Base-by-base conservation (phyloP, 2,888 invertebrate genomes). In the Standfussiana lucernea region DNA sequence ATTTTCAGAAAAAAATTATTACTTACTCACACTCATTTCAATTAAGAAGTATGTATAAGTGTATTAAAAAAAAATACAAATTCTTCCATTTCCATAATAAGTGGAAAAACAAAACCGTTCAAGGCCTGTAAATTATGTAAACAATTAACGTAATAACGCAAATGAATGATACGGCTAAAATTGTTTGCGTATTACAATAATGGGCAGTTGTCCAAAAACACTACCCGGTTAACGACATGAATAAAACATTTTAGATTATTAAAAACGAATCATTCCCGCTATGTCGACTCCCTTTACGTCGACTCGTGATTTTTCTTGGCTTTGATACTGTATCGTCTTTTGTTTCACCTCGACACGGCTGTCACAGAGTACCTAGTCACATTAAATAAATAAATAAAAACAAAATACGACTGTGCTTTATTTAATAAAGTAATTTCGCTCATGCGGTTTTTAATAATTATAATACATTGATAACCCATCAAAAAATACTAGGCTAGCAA, bases 201-300 rank as follows among this genome's bases (percentile, higher is more conserved):
- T 69, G 71, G 78, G 71, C 56, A 82, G 28, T 65, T 66, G 65
- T 74, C 78, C 68, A 85, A 86, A 83, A 69, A 24, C 15, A 13
- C n/a, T 66, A 28, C 13, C 8, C 42, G n/a, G 59, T 69, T 74
- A 71, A 71, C 50, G 61, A 71, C 61, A 83, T 82, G 56, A 86
- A 82, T 85, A 72, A 77, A 77, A 82, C 77, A 81, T 73, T 81
- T 47, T 0, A 13, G 15, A n/a, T 82, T 68, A 67, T 83, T 77
- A 77, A 82, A 77, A 72, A 77, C 47, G 72, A 32, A 64, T n/a
- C n/a, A n/a, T n/a, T n/a, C n/a, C n/a, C n/a, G n/a, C n/a, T n/a
- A n/a, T n/a, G n/a, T n/a, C n/a, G n/a, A n/a, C n/a, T n/a, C n/a
- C n/a, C n/a, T n/a, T n/a, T n/a, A n/a, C n/a, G n/a, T n/a, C n/a